Conservation (phyloP, 2,113 vertebrate species). For the Peromyscus polionotus region DNA sequence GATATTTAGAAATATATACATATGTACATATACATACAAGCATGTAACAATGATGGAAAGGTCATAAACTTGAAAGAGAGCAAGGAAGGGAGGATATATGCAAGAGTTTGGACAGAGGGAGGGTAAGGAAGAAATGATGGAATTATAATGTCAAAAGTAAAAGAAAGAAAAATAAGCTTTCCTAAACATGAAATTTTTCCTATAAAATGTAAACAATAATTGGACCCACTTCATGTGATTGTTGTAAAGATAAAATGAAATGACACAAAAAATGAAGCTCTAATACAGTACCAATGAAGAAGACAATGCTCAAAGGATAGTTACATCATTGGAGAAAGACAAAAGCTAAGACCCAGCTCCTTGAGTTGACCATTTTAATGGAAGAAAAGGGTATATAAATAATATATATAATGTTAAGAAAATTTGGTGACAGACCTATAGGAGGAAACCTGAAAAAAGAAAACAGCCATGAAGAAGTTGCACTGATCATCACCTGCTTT, state of each 20-base stretch:
- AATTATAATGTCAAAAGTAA: background rate
- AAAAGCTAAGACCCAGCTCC: background rate
- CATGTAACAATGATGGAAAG: background rate
- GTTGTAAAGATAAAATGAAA: background rate
- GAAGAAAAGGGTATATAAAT: background rate
- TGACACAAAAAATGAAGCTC: background rate
- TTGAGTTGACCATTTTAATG: background rate
- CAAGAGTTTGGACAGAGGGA: background rate
- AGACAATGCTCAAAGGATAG: background rate
- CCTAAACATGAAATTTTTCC: background rate
- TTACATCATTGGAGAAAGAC: background rate
- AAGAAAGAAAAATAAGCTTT: background rate
- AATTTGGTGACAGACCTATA: background rate
- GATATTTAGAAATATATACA: background rate
- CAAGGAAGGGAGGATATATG: background rate
- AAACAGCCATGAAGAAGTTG: background rate
- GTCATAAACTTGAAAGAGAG: background rate
- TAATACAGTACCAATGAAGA: background rate
- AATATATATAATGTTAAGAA: background rate
- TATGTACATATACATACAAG: background rate
- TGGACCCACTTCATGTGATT: background rate
- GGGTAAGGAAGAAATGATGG: background rate
- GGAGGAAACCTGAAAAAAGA: background rate
- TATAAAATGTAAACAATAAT: conserved; percentile 6
- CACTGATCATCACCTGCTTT: background rate